Base-by-base conservation (phyloP, 2,113 vertebrate species). In the Perognathus longimembris region DNA sequence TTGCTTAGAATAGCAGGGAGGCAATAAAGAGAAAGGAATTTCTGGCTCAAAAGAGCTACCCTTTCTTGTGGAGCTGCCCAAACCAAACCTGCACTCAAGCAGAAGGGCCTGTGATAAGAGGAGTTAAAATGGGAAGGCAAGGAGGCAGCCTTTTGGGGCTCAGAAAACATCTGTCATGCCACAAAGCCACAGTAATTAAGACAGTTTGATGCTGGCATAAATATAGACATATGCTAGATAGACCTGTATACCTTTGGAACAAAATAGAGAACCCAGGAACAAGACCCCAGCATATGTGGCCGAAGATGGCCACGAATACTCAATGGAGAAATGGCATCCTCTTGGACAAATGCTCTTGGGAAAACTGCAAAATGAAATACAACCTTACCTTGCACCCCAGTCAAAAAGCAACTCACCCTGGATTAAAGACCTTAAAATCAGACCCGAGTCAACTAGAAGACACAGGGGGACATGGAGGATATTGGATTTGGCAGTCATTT, bases 81-180 rank as follows among this genome's bases (percentile, higher is more conserved):
- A 7, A 45, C 40, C 38, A 20, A 26, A 32, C 28, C n/a, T 26
- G 34, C 30, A 42, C 61, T 54, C 28, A 22, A 89, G 30, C 24
- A 67, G 82, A 97, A 93, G 93, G 32, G 73, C 38, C 91, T 78
- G 30, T 34, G 45, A 87, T 64, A 21, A 80, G 73, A 54, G 84
- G 78, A 92, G 85, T 34, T 93, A 59, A 90, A 91, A 57, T n/a
- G 34, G 69, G 61, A 81, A 91, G 66, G 0, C 54, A 66, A n/a
- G 77, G 10, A 28, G 74, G 67, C 64, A 26, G 78, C 71, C 90
- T 95, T 96, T 38, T 96, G 95, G 93, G 94, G 97, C 89, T 97
- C 95, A 97, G 97, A 95, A 67, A 96, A 95, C 38, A 40, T 34
- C 7, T 81, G 45, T 86, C 26, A n/a, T 11, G n/a, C 22, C 22